Base-by-base conservation (phyloP, 2,113 vertebrate genomes). In the Nesogale talazaci region DNA sequence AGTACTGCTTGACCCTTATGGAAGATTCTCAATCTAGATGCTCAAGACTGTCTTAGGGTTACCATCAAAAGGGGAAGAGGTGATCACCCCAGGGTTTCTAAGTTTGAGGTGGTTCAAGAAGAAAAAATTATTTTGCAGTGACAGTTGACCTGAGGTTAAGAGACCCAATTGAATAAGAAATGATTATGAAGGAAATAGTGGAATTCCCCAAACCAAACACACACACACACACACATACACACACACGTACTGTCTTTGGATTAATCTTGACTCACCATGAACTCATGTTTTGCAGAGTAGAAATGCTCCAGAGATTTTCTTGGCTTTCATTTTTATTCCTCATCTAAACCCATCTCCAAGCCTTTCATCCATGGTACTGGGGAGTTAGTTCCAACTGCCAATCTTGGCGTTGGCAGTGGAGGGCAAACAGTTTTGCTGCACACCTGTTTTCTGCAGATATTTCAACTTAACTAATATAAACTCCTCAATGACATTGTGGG, bases 141-240 rank as follows among this genome's bases (percentile, higher is more conserved):
- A 75, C 31, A 10, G 36, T 2, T 52, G 23, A 8, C 31, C 46
- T 19, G 19, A 77, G 25, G 23, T 25, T 77, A 72, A 83, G 34
- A 87, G 70, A 2, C 22, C 29, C 38, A 42, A 46, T 34, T 40
- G 40, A 38, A n/a, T 15, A 63, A 93, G 25, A 42, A 88, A 83
- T 80, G 86, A 76, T 82, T 52, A 36, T 20, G 46, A 40, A 88
- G 72, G 27, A 94, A 95, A 52, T 59, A 69, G 22, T 79, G 22
- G 59, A 79, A 86, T 76, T 83, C 76, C 46, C 40, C 72, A 67
- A 20, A 72, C 20, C 17, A 34, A 72, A 72, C 17, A 36, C 70
- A 36, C 2, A 72, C 20, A 72, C 14, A 70, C 15, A 34, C 67
- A 70, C 3, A 69, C 42, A 46, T 10, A 46, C 27, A 67, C 29